A percentile compares a stretch with the other conserved stretches of the same genome.
Evolutionary conservation across 2,888 invertebrate species (phyloP).

Genomic region (Drosophila picticornis): DNA sequence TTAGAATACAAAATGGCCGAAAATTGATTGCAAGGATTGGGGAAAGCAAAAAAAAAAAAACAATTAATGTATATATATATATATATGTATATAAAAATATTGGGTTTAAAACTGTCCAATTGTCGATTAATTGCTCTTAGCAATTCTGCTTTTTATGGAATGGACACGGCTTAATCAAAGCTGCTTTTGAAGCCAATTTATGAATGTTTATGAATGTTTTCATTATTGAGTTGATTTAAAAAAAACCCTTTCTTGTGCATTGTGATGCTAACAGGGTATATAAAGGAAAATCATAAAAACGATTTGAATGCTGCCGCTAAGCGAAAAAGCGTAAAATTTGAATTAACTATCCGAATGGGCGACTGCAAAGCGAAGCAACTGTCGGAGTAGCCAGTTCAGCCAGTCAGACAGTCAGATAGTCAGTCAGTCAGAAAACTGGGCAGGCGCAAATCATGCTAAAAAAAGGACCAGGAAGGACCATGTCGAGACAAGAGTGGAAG

Average conservation of each 20-base stretch:
- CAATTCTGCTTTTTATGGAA: not conserved
- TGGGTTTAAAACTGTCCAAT: not conserved
- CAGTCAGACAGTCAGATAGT: slow-evolving; percentile 3
- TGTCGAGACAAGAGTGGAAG: slow-evolving; percentile 27
- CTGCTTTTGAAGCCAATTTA: not conserved
- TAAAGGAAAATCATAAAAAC: slow-evolving; percentile 13
- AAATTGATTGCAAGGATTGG: too few species aligned
- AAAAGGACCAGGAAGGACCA: slow-evolving; percentile 2
- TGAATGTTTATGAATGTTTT: not conserved
- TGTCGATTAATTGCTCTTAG: too few species aligned
- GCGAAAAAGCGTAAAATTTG: slow-evolving; percentile 59
- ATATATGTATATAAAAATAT: not conserved
- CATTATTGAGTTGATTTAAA: not conserved
- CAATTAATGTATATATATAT: not conserved
- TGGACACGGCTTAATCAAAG: not conserved
- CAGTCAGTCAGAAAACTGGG: slow-evolving; percentile 21
- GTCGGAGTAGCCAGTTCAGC: slow-evolving; percentile 41
- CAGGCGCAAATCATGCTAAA: slow-evolving; percentile 4
- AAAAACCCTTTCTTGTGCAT: not conserved
- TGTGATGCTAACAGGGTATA: slow-evolving; percentile 22
- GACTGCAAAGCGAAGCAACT: slow-evolving; percentile 53
- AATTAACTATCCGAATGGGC: slow-evolving; percentile 65
- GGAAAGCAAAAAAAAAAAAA: too few species aligned
- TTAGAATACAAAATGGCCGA: not conserved
- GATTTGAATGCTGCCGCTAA: slow-evolving; percentile 32